These are phyloP conservation scores for Pteria penguin DNA, from an alignment of 2,888 invertebrate species.

Conservation along the genomic window DNA sequence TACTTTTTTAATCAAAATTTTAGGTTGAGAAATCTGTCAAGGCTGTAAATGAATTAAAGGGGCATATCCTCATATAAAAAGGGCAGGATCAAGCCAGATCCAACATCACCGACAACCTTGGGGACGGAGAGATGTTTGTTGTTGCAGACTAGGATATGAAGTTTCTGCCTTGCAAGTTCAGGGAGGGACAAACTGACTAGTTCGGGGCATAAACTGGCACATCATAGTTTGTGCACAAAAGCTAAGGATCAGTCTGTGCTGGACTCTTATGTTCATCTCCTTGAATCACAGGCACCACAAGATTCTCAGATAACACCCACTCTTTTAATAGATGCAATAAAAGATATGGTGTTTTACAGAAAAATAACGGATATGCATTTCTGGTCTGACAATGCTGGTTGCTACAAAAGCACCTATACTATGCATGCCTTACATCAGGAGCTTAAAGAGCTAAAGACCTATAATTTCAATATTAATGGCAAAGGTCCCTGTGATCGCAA, in stretches of 20 bases:
- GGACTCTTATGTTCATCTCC: not conserved
- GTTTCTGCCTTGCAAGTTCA: not conserved
- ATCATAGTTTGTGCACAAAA: not conserved
- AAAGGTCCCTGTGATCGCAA: conserved; percentile 25
- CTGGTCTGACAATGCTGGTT: not conserved
- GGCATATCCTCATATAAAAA: not conserved
- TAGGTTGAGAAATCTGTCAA: not conserved
- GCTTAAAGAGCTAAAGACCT: not conserved
- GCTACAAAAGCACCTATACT: conserved; percentile 1
- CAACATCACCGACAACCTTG: not conserved
- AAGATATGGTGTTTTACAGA: not conserved
- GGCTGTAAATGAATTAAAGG: not conserved
- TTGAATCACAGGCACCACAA: not conserved
- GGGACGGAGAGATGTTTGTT: not conserved
- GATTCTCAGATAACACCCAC: not conserved
- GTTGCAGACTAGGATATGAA: not conserved
- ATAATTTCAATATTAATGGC: conserved; percentile 10
- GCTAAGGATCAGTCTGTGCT: not conserved
- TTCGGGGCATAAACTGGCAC: not conserved
- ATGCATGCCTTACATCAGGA: not conserved
- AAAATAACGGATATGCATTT: not conserved
- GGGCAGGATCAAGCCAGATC: not conserved
- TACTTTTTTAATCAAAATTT: not conserved
- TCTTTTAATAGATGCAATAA: not conserved
- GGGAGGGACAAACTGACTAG: not conserved